These are phyloP conservation scores for Esox masquinongy DNA, from an alignment of 2,797 vertebrate species.

Conservation along the genomic window DNA sequence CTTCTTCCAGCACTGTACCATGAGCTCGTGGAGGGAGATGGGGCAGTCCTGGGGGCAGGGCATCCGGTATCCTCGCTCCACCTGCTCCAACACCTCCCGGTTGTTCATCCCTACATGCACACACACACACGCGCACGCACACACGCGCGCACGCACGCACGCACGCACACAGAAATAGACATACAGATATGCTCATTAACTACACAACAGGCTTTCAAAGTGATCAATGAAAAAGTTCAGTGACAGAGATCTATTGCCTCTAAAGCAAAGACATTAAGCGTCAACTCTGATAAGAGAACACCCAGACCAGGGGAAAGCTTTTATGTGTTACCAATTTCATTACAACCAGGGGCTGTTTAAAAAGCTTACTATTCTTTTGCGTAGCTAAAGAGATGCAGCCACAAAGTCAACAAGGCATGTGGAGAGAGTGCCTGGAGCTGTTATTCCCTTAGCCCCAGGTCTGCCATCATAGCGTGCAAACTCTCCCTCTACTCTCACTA, in stretches of 20 bases:
- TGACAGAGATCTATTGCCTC: constrained; percentile 12
- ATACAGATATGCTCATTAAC: background rate
- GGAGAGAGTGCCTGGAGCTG: background rate
- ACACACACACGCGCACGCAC: constrained; percentile 13
- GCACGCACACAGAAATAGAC: constrained; percentile 13
- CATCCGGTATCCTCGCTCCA: constrained; percentile 96
- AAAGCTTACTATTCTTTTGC: background rate
- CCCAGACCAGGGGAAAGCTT: background rate
- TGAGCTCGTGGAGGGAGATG: constrained; percentile 93
- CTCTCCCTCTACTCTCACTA: constrained; percentile 15
- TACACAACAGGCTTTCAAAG: background rate
- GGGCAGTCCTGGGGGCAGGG: constrained; percentile 93
- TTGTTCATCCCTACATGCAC: constrained; percentile 91
- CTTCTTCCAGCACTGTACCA: constrained; percentile 98
- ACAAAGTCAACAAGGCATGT: background rate
- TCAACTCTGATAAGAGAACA: background rate
- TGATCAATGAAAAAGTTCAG: background rate
- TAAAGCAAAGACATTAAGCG: background rate
- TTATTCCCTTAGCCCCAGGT: constrained; percentile 23
- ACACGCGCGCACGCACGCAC: background rate
- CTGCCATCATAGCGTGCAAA: constrained; percentile 4
- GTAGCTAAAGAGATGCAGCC: background rate
- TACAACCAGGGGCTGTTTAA: background rate
- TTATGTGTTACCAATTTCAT: background rate
- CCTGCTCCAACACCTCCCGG: constrained; percentile 97